Conservation (phyloP, 1,140 invertebrate genomes). For the Macrocentrus cingulum region DNA sequence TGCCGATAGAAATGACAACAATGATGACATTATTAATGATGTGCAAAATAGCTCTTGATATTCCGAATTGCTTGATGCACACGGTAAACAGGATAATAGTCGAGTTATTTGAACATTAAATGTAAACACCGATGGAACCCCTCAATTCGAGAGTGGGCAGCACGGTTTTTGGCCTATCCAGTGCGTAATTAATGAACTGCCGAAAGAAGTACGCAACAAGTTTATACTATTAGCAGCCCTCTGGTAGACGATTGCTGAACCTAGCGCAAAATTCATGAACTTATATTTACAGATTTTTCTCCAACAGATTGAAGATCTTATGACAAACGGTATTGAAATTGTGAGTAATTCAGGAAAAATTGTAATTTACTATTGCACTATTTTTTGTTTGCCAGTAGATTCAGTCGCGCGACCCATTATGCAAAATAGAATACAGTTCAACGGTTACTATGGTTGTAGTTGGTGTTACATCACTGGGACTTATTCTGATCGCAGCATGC, state of each 20-base stretch:
- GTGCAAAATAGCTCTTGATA: constrained; percentile 11
- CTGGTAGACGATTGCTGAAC: constrained; percentile 10
- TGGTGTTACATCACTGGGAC: constrained; percentile 15
- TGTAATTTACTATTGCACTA: neutral
- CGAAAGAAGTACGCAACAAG: constrained; percentile 14
- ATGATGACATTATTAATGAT: neutral
- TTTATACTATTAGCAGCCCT: constrained; percentile 17
- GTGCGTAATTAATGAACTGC: constrained; percentile 27
- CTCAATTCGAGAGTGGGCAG: constrained; percentile 26
- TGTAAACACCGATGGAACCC: constrained; percentile 26
- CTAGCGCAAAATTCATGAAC: constrained; percentile 21
- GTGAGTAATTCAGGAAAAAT: neutral
- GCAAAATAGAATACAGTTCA: constrained; percentile 18
- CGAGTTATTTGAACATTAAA: constrained; percentile 17
- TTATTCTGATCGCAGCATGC: neutral
- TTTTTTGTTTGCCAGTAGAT: constrained; percentile 5
- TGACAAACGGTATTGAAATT: neutral
- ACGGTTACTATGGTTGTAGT: constrained; percentile 20
- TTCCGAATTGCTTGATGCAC: constrained; percentile 18
- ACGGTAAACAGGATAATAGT: constrained; percentile 11
- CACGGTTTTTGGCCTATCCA: constrained; percentile 30
- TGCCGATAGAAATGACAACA: constrained; percentile 1
- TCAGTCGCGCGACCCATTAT: constrained; percentile 13
- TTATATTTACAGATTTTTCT: constrained; percentile 22
- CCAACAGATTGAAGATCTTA: constrained; percentile 11